Evolutionary conservation across 2,888 invertebrate genomes (phyloP), one percentile per base, ranked within the genome.

Genomic region (Carpatolechia fugitivella): DNA sequence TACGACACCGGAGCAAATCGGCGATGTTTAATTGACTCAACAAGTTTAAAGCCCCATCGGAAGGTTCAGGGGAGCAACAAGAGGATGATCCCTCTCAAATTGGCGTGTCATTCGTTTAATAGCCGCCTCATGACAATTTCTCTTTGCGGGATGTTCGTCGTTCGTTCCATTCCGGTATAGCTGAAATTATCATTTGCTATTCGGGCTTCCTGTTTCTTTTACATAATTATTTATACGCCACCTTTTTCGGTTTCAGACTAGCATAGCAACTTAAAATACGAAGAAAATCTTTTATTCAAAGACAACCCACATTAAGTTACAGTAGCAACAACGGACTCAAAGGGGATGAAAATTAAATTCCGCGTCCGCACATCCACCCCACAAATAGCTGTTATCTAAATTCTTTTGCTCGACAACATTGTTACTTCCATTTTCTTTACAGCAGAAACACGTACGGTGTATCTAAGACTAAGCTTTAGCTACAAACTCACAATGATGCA

Each of bases 11-110:
- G 76, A 73, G 78, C 47, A 52, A 57, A 57, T 57, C 57, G 57
- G 38, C 54, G 50, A 31, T 29, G 36, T 54, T 83, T 83, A 85
- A 86, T 86, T 81, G 80, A 74, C 80, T 84, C 84, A 82, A 86
- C 82, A 82, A 84, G 83, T 80, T 76, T 76, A 65, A 69, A 76
- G 69, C 80, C 83, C 76, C 75, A 75, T 74, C 73, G 69, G 72
- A 69, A 64, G 63, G 57, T 66, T 64, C 64, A 70, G 72, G 71
- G 74, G 72, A 72, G 74, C 72, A 74, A 69, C 67, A 66, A 60
- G 69, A 66, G 60, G 61, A 60, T 64, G 52, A 55, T 59, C 58
- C 54, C 53, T 57, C 49, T 40, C 48, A 57, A 57, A 57, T 57
- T 41, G 54, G 57, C 52, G 48, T 48, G 54, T 54, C 56, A 56